Percentiles rank a stretch among this genome's conserved stretches.
phyloP scores from a whole-genome alignment of 2,113 vertebrate species.

The Aythya baeri region DNA sequence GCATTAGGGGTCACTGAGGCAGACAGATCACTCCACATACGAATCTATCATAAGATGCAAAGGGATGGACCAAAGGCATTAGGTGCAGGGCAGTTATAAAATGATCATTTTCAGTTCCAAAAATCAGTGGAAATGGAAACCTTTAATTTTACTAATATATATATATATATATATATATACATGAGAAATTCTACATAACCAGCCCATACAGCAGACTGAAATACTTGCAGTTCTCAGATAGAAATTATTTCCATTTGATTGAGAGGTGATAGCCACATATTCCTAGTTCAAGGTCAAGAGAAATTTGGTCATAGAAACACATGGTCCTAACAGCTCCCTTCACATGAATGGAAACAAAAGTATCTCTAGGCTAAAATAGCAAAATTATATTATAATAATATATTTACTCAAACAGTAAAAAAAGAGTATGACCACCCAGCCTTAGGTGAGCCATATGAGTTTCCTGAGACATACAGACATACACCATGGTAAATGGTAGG shows the following conservation, averaged over 20 bases:
- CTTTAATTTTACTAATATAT: background rate
- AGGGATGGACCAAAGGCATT: background rate
- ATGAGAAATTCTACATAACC: background rate
- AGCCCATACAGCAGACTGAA: background rate
- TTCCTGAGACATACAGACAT: background rate
- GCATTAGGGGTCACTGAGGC: background rate
- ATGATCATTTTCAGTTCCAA: background rate
- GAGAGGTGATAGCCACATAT: background rate
- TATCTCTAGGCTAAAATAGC: background rate
- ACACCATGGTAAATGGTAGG: background rate
- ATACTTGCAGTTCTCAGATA: background rate
- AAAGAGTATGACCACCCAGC: fast-evolving
- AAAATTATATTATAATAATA: background rate
- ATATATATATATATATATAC: fast-evolving
- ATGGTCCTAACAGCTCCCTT: background rate
- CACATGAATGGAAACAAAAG: background rate
- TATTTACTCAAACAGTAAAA: background rate
- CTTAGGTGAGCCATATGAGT: background rate
- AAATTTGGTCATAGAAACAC: background rate
- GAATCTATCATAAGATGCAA: background rate
- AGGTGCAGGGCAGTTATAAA: background rate
- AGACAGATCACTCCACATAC: background rate
- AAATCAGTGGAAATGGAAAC: background rate
- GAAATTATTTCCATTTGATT: background rate
- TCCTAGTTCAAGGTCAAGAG: background rate